These are phyloP conservation scores for Oreochromis mossambicus DNA, from an alignment of 2,797 vertebrate species.

Conservation along the genomic window DNA sequence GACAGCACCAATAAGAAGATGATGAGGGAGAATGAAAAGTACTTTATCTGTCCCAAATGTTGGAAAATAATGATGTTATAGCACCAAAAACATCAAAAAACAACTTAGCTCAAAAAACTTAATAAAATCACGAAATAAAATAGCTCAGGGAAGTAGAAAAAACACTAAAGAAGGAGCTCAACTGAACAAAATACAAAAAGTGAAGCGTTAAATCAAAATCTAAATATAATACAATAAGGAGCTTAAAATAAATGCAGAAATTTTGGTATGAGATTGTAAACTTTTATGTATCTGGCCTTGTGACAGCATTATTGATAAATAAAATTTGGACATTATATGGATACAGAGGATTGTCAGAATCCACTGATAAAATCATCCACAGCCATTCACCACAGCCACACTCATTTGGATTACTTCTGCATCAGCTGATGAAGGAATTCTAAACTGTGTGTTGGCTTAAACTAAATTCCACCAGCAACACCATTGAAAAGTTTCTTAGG, in stretches of 20 bases:
- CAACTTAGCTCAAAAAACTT: background rate
- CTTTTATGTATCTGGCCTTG: background rate
- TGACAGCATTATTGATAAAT: background rate
- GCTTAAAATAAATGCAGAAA: background rate
- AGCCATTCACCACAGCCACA: background rate
- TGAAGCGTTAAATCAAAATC: background rate
- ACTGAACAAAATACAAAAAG: background rate
- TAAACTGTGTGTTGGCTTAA: background rate
- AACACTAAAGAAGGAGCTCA: background rate
- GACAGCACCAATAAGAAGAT: background rate
- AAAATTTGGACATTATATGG: background rate
- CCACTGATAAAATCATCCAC: background rate
- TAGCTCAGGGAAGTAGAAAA: background rate
- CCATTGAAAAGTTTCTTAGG: background rate
- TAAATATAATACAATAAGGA: background rate
- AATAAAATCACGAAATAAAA: background rate
- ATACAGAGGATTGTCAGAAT: background rate
- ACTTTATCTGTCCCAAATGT: background rate
- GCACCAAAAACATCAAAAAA: background rate
- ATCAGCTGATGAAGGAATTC: background rate
- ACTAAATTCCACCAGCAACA: background rate
- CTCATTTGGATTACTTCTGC: background rate
- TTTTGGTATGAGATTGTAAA: background rate
- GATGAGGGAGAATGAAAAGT: background rate
- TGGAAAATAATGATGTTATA: background rate